Percentiles rank a stretch among this genome's conserved stretches.
These are phyloP conservation scores for Propithecus coquereli DNA, from an alignment of 2,113 vertebrate genomes.

Conservation along the genomic window DNA sequence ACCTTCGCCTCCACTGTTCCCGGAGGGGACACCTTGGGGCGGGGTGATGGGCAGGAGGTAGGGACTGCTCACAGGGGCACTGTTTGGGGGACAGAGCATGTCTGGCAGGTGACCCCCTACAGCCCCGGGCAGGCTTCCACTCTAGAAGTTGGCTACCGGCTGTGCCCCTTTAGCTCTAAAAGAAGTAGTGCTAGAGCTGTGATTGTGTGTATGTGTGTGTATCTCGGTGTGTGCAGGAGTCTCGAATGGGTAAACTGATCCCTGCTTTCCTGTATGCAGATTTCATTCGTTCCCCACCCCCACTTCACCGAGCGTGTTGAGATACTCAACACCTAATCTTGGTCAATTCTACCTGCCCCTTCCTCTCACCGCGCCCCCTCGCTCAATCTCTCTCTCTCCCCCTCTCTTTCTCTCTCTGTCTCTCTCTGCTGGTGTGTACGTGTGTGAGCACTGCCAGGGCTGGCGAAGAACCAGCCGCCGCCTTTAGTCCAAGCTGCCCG, in stretches of 20 bases:
- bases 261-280: conserved; percentile 46
- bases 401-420: neutral
- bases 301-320: neutral
- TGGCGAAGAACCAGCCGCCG: conserved; percentile 50
- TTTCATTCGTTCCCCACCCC: conserved; percentile 21
- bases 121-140: neutral
- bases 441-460: conserved; percentile 49
- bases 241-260: conserved; percentile 58
- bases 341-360: conserved; percentile 68
- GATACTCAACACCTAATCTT: conserved; percentile 38
- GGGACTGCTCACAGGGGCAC: neutral
- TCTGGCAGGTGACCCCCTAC: conserved; percentile 30
- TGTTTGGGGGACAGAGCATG: neutral
- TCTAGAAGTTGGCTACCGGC: conserved; percentile 67
- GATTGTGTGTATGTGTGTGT: neutral
- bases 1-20: neutral
- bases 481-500: conserved; percentile 31
- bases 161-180: neutral
- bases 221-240: neutral
- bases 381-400: conserved; percentile 6
- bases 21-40: neutral
- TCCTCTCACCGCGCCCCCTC: conserved; percentile 49
- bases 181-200: conserved; percentile 42
- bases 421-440: conserved; percentile 49
- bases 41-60: neutral